phyloP scores from a whole-genome alignment of 2,797 vertebrate genomes.

The Xyrichtys novacula region DNA sequence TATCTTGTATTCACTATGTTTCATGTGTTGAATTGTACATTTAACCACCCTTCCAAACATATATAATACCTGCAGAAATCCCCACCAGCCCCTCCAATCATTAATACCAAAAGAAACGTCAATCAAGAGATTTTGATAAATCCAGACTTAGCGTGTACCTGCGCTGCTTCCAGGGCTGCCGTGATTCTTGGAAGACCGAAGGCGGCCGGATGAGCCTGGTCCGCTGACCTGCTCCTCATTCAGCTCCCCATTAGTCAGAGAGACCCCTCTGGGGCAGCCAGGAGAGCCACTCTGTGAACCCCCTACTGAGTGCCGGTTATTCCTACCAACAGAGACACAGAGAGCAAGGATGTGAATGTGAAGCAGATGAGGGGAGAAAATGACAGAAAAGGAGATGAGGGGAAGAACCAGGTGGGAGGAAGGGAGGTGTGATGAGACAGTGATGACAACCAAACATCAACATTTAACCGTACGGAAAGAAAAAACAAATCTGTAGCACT shows the following conservation, averaged over 20 bases:
- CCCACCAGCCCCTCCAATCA: neutral
- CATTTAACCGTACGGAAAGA: neutral
- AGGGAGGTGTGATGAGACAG: neutral
- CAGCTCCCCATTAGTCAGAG: slow-evolving; percentile 79
- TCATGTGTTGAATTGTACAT: neutral
- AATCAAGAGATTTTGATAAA: neutral
- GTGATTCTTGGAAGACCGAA: slow-evolving; percentile 80
- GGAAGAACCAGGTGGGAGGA: neutral
- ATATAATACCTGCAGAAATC: neutral
- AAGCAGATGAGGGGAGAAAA: neutral
- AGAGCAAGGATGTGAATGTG: neutral
- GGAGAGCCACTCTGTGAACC: slow-evolving; percentile 75
- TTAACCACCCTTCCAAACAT: neutral
- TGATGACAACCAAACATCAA: slow-evolving; percentile 1
- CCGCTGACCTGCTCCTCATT: slow-evolving; percentile 79
- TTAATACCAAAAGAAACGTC: neutral
- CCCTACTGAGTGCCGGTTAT: slow-evolving; percentile 80
- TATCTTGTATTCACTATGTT: too few species aligned
- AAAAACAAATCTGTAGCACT: neutral
- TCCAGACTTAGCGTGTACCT: slow-evolving; percentile 71
- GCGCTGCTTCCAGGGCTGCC: slow-evolving; percentile 71
- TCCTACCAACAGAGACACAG: slow-evolving; percentile 70
- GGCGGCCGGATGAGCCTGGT: slow-evolving; percentile 54
- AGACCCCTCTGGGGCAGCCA: slow-evolving; percentile 65
- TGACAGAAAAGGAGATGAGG: slow-evolving; percentile 1